These are phyloP conservation scores for Pseudomugil gertrudae DNA, from an alignment of 2,797 vertebrate species.

Conservation along the genomic window DNA sequence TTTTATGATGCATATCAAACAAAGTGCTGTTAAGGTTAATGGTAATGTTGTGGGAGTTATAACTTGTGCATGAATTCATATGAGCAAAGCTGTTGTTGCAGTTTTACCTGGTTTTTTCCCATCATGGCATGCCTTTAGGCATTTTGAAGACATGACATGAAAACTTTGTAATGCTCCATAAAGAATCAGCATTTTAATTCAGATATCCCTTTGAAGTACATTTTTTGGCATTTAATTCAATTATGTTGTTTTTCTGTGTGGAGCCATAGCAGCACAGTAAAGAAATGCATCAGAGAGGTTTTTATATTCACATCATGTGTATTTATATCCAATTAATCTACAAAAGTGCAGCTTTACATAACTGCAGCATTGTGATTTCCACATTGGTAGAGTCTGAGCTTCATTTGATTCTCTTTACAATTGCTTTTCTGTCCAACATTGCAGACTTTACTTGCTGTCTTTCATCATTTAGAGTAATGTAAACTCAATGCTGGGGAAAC, in stretches of 20 bases:
- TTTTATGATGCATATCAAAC: not conserved
- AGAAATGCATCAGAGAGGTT: not conserved
- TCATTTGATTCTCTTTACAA: slow-evolving; percentile 42
- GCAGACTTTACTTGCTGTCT: not conserved
- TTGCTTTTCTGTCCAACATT: slow-evolving; percentile 30
- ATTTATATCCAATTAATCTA: not conserved
- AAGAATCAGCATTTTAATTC: too few relatives aligned
- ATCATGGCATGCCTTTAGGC: not conserved
- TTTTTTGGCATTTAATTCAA: too few relatives aligned
- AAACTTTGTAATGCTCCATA: too few relatives aligned
- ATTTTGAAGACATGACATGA: too few relatives aligned
- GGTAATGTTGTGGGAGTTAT: too few relatives aligned
- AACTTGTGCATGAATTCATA: not conserved
- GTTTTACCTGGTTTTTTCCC: not conserved
- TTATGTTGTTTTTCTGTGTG: not conserved
- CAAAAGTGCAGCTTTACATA: slow-evolving; percentile 1
- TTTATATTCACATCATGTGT: not conserved
- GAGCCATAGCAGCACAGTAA: not conserved
- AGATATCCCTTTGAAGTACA: too few relatives aligned
- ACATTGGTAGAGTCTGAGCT: slow-evolving; percentile 21
- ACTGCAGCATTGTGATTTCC: slow-evolving; percentile 15
- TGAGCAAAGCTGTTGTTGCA: not conserved
- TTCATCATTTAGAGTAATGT: slow-evolving; percentile 25
- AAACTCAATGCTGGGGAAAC: slow-evolving; percentile 37
- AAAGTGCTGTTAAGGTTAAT: not conserved